These are phyloP conservation scores for Epinephelus moara DNA, from an alignment of 2,113 vertebrate species.

Conservation along the genomic window DNA sequence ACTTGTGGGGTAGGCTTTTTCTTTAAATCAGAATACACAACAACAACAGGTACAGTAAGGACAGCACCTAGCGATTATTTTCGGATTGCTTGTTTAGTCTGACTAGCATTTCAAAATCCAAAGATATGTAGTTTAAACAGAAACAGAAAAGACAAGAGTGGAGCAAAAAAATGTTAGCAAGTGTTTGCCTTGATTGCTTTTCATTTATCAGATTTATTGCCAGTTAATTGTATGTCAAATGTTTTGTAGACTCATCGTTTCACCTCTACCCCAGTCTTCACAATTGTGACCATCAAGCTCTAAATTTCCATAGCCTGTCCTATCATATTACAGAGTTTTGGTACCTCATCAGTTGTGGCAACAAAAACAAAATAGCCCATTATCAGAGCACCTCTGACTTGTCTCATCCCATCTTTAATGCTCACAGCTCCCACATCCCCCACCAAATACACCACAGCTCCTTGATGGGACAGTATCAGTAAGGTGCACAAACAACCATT, in stretches of 20 bases:
- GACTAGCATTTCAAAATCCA: not conserved
- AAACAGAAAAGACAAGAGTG: not conserved
- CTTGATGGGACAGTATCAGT: conserved; percentile 34
- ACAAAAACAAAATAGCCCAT: conserved; percentile 2
- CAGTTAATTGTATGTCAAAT: not conserved
- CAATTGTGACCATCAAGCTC: not conserved
- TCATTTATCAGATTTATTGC: not conserved
- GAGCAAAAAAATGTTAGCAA: not conserved
- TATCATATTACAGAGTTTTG: not conserved
- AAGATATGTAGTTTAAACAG: not conserved
- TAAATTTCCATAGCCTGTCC: not conserved
- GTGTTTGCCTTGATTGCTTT: not conserved
- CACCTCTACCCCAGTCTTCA: not conserved
- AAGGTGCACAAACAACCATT: conserved; percentile 2
- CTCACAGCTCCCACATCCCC: not conserved
- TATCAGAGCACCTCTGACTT: conserved; percentile 7
- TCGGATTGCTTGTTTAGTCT: not conserved
- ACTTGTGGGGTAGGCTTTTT: too few relatives aligned
- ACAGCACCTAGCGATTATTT: not conserved
- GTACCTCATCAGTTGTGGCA: not conserved
- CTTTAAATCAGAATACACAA: not conserved
- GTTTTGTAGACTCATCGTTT: not conserved
- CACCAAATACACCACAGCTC: conserved; percentile 1
- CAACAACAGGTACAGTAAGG: not conserved
- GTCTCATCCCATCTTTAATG: conserved; percentile 19